phyloP scores from a whole-genome alignment of 2,797 vertebrate species.

The Micropoecilia bifurca region DNA sequence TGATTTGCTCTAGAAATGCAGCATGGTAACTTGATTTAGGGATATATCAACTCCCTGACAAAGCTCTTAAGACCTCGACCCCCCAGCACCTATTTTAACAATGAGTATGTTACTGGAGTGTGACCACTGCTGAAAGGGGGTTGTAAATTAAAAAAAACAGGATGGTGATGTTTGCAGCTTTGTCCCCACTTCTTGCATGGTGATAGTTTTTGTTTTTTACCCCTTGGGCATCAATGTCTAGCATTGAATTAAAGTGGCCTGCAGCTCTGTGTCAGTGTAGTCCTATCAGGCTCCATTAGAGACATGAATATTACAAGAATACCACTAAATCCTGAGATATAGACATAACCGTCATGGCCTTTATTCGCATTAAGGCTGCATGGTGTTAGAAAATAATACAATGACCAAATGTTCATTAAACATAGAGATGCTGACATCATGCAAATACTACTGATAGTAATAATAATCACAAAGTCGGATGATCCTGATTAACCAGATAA shows the following conservation, averaged over 20 bases:
- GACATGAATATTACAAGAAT: background rate
- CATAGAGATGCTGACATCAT: background rate
- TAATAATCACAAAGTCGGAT: background rate
- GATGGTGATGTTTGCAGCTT: constrained; percentile 19
- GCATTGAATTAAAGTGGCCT: background rate
- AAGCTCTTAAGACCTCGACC: constrained; percentile 2
- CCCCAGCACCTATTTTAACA: constrained; percentile 28
- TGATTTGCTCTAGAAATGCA: constrained; percentile 28
- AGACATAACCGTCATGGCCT: background rate
- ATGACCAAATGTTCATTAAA: background rate
- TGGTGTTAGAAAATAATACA: background rate
- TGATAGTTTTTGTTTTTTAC: background rate
- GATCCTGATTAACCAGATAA: background rate
- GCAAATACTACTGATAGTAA: too few species aligned
- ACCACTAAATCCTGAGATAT: background rate
- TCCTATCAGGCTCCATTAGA: background rate
- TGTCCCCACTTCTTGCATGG: background rate
- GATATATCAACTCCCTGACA: constrained; percentile 14
- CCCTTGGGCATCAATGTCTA: background rate
- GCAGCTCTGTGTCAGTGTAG: background rate
- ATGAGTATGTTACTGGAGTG: constrained; percentile 22
- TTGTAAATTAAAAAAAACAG: constrained; percentile 21
- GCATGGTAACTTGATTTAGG: constrained; percentile 37
- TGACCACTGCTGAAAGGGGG: constrained; percentile 10
- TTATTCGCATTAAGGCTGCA: background rate